These are phyloP conservation scores for Crocodylus rhombifer DNA, from an alignment of 2,797 vertebrate species.

Conservation along the genomic window DNA sequence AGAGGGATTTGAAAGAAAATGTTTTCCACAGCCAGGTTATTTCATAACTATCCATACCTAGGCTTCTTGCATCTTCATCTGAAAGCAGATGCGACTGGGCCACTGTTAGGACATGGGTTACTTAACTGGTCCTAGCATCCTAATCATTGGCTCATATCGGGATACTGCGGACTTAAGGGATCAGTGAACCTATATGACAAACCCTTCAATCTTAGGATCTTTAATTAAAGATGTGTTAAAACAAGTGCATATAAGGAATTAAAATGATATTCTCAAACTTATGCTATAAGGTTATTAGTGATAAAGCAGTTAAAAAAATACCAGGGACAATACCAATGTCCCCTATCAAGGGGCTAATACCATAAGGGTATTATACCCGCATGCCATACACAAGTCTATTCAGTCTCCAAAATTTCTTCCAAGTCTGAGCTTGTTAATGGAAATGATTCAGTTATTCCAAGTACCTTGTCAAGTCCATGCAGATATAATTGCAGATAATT, in stretches of 20 bases:
- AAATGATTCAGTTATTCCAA: not conserved
- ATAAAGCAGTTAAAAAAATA: not conserved
- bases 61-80: not conserved
- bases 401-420: not conserved
- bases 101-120: not conserved
- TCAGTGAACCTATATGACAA: not conserved
- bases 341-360: not conserved
- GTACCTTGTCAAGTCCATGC: not conserved
- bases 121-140: not conserved
- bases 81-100: not conserved
- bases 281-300: not conserved
- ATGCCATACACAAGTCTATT: not conserved
- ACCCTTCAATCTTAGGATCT: not conserved
- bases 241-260: not conserved
- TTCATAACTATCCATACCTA: not conserved
- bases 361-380: not conserved
- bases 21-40: not conserved
- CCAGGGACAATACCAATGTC: not conserved
- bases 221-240: not conserved
- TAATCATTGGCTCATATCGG: not conserved
- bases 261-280: not conserved
- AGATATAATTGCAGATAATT: constrained; percentile 17
- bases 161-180: not conserved
- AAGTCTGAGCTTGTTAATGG: not conserved
- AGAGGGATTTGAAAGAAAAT: not conserved